phyloP scores from a whole-genome alignment of 2,797 vertebrate genomes.

The Pangasius macronema region DNA sequence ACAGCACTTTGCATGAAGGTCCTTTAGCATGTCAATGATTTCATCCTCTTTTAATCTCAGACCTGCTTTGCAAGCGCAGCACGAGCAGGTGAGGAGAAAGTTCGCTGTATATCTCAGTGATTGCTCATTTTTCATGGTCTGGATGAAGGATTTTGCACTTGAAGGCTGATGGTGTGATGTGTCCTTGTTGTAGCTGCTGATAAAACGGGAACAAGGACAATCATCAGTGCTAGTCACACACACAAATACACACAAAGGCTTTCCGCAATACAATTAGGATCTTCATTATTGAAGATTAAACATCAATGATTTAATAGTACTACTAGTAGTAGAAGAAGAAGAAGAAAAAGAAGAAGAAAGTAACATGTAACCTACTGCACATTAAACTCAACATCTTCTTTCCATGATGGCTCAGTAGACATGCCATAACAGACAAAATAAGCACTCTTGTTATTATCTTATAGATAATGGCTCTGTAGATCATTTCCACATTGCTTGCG shows the following conservation, averaged over 20 bases:
- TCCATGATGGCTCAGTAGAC: neutral
- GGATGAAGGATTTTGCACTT: slow-evolving; percentile 52
- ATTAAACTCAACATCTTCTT: neutral
- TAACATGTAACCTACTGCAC: neutral
- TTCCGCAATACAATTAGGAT: neutral
- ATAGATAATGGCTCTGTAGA: neutral
- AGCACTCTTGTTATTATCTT: too few relatives aligned
- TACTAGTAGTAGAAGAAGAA: neutral
- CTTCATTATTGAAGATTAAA: neutral
- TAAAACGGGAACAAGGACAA: slow-evolving; percentile 27
- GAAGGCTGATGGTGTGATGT: slow-evolving; percentile 46
- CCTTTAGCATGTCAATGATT: slow-evolving; percentile 48
- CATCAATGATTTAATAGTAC: neutral
- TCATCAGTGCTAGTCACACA: neutral
- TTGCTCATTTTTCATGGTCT: slow-evolving; percentile 48
- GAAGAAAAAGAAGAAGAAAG: neutral
- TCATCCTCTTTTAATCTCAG: slow-evolving; percentile 52
- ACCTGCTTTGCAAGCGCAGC: slow-evolving; percentile 51
- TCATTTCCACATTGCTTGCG: neutral
- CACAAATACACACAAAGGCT: neutral
- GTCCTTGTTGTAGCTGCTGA: slow-evolving; percentile 39
- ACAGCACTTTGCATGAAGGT: slow-evolving; percentile 44
- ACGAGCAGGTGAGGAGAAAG: slow-evolving; percentile 48
- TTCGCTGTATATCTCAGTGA: slow-evolving; percentile 46
- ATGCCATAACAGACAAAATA: neutral